phyloP scores from a whole-genome alignment of 2,888 invertebrate genomes.

The Chirona hameri region DNA sequence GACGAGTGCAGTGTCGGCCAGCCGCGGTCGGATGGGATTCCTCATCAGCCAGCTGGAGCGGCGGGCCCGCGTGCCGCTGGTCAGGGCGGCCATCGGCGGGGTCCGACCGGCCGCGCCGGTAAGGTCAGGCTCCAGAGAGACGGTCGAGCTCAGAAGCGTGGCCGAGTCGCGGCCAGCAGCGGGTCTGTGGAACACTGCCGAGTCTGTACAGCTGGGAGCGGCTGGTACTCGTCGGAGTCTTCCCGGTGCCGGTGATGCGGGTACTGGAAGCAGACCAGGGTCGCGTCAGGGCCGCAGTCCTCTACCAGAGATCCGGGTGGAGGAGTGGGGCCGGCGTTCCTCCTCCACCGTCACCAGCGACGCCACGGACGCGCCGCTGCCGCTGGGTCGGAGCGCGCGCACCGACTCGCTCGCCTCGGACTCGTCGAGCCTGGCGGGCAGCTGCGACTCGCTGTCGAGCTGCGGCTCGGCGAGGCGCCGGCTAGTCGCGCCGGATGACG shows the following conservation, averaged over 20 bases:
- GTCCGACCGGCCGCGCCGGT: not conserved
- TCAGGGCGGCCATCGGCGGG: not conserved
- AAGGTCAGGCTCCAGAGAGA: not conserved
- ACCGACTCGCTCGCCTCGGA: not conserved
- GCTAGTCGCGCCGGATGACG: not conserved
- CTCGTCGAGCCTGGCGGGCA: not conserved
- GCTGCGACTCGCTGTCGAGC: slow-evolving; percentile 22
- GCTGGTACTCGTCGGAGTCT: too few relatives aligned
- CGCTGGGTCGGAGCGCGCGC: not conserved
- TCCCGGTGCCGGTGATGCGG: too few relatives aligned
- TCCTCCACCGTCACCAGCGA: not conserved
- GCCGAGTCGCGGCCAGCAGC: not conserved
- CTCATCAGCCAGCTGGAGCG: slow-evolving; percentile 9
- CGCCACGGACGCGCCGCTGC: not conserved
- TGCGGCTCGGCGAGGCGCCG: not conserved
- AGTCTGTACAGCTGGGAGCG: too few relatives aligned
- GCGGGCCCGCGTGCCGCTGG: not conserved
- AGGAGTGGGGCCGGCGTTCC: not conserved
- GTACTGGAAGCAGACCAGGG: not conserved
- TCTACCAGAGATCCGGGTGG: not conserved
- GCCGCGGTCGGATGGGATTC: not conserved
- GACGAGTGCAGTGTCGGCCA: not conserved
- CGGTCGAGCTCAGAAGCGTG: not conserved
- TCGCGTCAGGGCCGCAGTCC: not conserved
- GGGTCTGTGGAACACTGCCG: too few relatives aligned